phyloP scores from a whole-genome alignment of 2,113 vertebrate genomes.

The Jaculus jaculus region DNA sequence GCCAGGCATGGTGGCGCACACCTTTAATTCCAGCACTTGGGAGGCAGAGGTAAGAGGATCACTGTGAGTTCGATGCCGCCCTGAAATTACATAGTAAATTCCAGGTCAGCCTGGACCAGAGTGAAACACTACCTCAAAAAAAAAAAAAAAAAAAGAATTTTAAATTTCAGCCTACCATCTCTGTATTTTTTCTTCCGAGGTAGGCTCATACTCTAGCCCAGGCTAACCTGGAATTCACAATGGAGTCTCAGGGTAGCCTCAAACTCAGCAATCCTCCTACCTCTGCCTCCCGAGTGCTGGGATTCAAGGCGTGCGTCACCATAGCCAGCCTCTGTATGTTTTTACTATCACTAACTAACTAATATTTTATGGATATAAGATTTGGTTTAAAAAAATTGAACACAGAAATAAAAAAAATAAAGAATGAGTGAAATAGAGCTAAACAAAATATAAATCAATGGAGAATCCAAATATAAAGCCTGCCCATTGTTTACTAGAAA shows the following conservation, averaged over 20 bases:
- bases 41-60: too few relatives aligned
- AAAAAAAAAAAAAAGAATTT: not conserved
- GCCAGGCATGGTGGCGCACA: too few relatives aligned
- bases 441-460: not conserved
- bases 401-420: conserved; percentile 17
- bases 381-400: conserved; percentile 38
- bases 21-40: too few relatives aligned
- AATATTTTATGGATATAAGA: not conserved
- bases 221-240: not conserved
- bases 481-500: not conserved
- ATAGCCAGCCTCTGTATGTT: not conserved
- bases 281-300: too few relatives aligned
- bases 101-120: too few relatives aligned
- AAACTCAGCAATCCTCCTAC: too few relatives aligned
- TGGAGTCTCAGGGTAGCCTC: too few relatives aligned
- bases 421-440: not conserved
- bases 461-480: not conserved
- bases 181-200: not conserved
- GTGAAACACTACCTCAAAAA: too few relatives aligned
- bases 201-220: not conserved
- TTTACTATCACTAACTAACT: not conserved
- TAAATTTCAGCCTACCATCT: not conserved
- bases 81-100: too few relatives aligned
- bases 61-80: too few relatives aligned
- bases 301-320: too few relatives aligned